A percentile compares a stretch with the other conserved stretches of the same genome.
Conservation (phyloP, 2,113 vertebrate genomes). For the Tachysurus fulvidraco region DNA sequence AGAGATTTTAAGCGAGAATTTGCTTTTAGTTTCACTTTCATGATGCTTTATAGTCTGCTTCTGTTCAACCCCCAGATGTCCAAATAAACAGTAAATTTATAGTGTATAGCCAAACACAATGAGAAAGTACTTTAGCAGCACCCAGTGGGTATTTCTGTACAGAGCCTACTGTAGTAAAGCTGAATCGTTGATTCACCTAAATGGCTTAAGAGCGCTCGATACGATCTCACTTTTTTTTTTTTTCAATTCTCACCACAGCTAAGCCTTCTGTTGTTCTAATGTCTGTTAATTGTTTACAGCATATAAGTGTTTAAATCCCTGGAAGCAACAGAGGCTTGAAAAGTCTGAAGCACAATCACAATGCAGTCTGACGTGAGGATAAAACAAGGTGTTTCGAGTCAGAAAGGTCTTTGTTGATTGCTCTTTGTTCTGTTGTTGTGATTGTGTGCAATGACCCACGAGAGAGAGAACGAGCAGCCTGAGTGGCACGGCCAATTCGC, state of each 20-base stretch:
- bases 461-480: no score
- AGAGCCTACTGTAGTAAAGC: not conserved
- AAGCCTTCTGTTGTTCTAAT: not conserved
- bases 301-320: not conserved
- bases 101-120: not conserved
- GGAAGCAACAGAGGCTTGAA: conserved; percentile 3
- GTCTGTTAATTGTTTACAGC: not conserved
- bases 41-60: not conserved
- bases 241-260: not conserved
- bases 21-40: not conserved
- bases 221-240: not conserved
- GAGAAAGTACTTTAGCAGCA: conserved; percentile 11
- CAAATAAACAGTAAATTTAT: not conserved
- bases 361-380: not conserved
- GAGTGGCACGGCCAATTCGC: not conserved
- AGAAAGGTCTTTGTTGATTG: not conserved
- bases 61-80: not conserved
- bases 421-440: not conserved
- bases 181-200: conserved; percentile 5
- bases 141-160: conserved; percentile 5
- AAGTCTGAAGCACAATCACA: not conserved
- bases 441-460: not conserved
- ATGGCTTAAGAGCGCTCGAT: not conserved
- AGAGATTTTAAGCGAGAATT: not conserved
- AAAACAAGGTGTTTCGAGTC: not conserved